Evolutionary conservation across 1,140 invertebrate species (phyloP).

Genomic region (Calephelis nemesis): DNA sequence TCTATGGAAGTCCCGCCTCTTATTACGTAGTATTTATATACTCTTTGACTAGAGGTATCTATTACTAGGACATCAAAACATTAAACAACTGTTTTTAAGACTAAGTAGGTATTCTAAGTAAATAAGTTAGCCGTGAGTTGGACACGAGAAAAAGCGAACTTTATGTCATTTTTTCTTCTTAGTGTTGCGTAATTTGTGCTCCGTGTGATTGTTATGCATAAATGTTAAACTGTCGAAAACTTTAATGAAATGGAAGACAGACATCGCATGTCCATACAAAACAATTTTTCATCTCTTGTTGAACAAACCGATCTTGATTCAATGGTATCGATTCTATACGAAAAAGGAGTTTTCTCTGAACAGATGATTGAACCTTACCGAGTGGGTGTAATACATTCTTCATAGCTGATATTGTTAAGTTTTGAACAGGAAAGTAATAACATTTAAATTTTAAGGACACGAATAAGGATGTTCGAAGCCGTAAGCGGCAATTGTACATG

Average conservation of each 20-base stretch:
- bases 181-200: neutral
- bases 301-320: slow-evolving; percentile 65
- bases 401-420: neutral
- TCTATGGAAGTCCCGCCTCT: too few relatives aligned
- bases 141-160: too few relatives aligned
- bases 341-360: slow-evolving; percentile 71
- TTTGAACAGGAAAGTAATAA: slow-evolving; percentile 2
- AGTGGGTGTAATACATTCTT: slow-evolving; percentile 37
- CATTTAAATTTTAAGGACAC: slow-evolving; percentile 40
- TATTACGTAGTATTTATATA: too few relatives aligned
- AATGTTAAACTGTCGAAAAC: neutral
- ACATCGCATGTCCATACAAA: slow-evolving; percentile 60
- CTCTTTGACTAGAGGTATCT: too few relatives aligned
- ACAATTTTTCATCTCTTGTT: slow-evolving; percentile 62
- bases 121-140: too few relatives aligned
- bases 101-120: too few relatives aligned
- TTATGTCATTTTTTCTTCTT: too few relatives aligned
- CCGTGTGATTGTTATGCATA: neutral
- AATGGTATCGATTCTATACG: slow-evolving; percentile 59
- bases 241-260: slow-evolving; percentile 55
- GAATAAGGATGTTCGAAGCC: slow-evolving; percentile 43
- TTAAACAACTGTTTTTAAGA: too few relatives aligned
- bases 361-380: slow-evolving; percentile 69
- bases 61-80: too few relatives aligned
- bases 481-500: slow-evolving; percentile 55